Evolutionary conservation across 2,888 invertebrate genomes (phyloP).

Genomic region (Cyaniris semiargus): DNA sequence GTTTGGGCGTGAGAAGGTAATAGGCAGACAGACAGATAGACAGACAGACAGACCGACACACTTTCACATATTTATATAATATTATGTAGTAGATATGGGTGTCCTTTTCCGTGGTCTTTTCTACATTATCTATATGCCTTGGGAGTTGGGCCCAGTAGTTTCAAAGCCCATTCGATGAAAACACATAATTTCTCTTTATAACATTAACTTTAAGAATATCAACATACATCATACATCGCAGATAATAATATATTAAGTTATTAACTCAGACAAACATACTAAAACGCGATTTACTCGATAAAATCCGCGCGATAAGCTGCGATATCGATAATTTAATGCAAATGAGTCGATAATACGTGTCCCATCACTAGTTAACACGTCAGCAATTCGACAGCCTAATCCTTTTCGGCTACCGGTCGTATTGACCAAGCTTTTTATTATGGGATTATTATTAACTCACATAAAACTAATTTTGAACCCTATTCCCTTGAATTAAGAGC

Average conservation of each 20-base stretch:
- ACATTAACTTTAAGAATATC: too few species aligned
- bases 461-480: conserved; percentile 38
- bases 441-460: conserved; percentile 52
- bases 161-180: too few species aligned
- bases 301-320: background rate
- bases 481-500: conserved; percentile 40
- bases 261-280: background rate
- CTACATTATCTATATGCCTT: too few species aligned
- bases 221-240: background rate
- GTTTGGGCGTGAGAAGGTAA: too few species aligned
- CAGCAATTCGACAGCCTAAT: conserved; percentile 66
- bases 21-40: too few species aligned
- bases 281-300: conserved; percentile 28
- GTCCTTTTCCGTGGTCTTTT: too few species aligned
- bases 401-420: conserved; percentile 74
- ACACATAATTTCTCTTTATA: too few species aligned
- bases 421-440: conserved; percentile 58
- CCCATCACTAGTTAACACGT: conserved; percentile 53
- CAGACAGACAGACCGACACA: too few species aligned
- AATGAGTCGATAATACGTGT: background rate
- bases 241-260: background rate
- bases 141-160: too few species aligned
- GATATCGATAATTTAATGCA: conserved; percentile 35
- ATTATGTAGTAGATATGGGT: too few species aligned
- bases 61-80: too few species aligned